These are phyloP conservation scores for Muricea muricata DNA, from an alignment of 92 coral and sea anemone genomes.

Conservation along the genomic window DNA sequence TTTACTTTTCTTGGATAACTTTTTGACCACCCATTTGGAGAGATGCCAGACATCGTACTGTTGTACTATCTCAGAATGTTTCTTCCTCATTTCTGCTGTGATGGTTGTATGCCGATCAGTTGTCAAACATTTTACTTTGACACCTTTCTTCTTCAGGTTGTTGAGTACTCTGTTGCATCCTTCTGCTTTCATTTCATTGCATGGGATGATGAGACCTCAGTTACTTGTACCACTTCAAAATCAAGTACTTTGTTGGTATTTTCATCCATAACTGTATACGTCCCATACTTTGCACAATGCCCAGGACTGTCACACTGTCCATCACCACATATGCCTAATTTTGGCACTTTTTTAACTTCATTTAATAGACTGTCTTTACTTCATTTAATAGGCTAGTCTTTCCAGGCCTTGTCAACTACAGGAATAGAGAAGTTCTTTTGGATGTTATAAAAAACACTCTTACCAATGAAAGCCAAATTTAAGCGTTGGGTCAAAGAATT, in stretches of 20 bases:
- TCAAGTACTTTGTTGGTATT: conserved; percentile 43
- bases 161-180: too few relatives aligned
- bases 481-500: conserved; percentile 49
- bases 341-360: conserved; percentile 13
- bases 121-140: not conserved
- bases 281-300: conserved; percentile 68
- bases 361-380: conserved; percentile 11
- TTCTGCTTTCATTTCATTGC: conserved; percentile 71
- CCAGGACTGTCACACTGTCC: conserved; percentile 62
- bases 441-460: conserved; percentile 38
- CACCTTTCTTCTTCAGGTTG: too few relatives aligned
- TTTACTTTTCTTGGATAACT: conserved; percentile 9
- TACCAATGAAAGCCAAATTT: conserved; percentile 52
- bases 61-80: not conserved
- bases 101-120: too few relatives aligned
- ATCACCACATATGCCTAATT: conserved; percentile 47
- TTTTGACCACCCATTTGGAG: not conserved
- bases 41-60: not conserved
- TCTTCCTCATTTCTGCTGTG: not conserved
- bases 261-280: conserved; percentile 67
- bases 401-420: conserved; percentile 67
- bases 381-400: too few relatives aligned
- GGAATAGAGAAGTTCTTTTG: conserved; percentile 62
- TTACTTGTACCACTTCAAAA: conserved; percentile 59
- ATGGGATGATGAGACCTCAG: conserved; percentile 61